phyloP scores from a whole-genome alignment of 2,113 vertebrate species.

The Corythornis madagascariensis region DNA sequence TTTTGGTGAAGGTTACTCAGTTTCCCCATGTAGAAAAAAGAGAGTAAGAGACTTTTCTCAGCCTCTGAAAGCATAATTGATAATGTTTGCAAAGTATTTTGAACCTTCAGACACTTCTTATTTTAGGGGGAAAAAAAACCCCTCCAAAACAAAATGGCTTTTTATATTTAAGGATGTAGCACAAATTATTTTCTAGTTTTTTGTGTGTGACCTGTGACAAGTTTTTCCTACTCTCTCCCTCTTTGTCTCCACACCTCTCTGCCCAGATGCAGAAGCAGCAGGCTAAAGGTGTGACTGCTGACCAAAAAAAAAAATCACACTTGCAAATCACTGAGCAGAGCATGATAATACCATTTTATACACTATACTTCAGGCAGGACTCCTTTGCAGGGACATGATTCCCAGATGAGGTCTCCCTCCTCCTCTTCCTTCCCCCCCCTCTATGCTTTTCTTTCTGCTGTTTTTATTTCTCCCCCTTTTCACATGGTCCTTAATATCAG shows the following conservation, averaged over 20 bases:
- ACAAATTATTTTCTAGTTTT: not conserved
- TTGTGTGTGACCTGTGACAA: not conserved
- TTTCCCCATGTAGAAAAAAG: not conserved
- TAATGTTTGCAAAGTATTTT: not conserved
- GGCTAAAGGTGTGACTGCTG: not conserved
- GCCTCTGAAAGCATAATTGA: not conserved
- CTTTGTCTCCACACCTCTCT: accelerated
- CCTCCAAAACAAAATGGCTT: no score
- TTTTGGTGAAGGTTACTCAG: not conserved
- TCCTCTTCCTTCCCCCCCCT: not conserved
- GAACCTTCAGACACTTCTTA: not conserved
- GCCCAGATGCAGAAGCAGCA: not conserved
- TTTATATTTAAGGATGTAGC: not conserved
- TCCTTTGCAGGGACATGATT: not conserved
- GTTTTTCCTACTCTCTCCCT: not conserved
- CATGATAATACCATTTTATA: not conserved
- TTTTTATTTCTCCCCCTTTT: not conserved
- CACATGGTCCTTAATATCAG: not conserved
- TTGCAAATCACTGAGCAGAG: not conserved
- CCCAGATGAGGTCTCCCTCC: not conserved
- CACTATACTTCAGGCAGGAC: not conserved
- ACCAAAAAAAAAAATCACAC: not conserved
- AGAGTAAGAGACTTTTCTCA: not conserved
- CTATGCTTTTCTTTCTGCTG: not conserved
- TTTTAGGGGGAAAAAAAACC: no score